Evolutionary conservation across 2,888 invertebrate genomes (phyloP).

Genomic region (Dusona sp.): DNA sequence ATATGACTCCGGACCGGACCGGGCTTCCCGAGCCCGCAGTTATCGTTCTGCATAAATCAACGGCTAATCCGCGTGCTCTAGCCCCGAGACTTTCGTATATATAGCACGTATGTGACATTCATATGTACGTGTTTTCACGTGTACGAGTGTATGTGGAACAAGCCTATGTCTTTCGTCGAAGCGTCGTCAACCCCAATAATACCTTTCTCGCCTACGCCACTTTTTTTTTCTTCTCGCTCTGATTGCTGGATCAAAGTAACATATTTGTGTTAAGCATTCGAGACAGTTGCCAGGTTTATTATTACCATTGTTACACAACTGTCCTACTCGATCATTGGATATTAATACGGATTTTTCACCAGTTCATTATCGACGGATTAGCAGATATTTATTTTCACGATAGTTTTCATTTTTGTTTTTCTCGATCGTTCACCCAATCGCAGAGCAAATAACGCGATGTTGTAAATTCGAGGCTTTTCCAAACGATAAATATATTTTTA

Average conservation of each 20-base stretch:
- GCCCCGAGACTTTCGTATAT: constrained; percentile 45
- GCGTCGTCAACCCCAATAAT: constrained; percentile 48
- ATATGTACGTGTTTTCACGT: neutral
- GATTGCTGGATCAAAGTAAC: constrained; percentile 22
- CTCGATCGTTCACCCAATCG: neutral
- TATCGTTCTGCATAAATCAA: constrained; percentile 77
- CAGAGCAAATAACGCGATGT: neutral
- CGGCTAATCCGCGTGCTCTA: constrained; percentile 73
- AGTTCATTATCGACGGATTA: constrained; percentile 29
- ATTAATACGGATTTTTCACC: constrained; percentile 37
- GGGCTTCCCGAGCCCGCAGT: constrained; percentile 70
- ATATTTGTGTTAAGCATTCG: neutral
- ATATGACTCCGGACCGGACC: constrained; percentile 32
- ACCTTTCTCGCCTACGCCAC: constrained; percentile 39
- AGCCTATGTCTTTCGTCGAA: constrained; percentile 48
- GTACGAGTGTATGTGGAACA: neutral
- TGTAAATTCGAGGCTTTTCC: constrained; percentile 11
- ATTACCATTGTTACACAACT: constrained; percentile 47
- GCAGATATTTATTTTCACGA: constrained; percentile 21
- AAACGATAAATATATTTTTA: neutral
- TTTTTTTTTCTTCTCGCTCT: constrained; percentile 37
- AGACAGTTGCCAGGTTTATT: constrained; percentile 35
- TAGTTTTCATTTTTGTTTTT: neutral
- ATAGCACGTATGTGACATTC: constrained; percentile 15
- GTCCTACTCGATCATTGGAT: constrained; percentile 32